Base-by-base conservation (phyloP, 2,797 vertebrate species). In the Synaphobranchus kaupii region DNA sequence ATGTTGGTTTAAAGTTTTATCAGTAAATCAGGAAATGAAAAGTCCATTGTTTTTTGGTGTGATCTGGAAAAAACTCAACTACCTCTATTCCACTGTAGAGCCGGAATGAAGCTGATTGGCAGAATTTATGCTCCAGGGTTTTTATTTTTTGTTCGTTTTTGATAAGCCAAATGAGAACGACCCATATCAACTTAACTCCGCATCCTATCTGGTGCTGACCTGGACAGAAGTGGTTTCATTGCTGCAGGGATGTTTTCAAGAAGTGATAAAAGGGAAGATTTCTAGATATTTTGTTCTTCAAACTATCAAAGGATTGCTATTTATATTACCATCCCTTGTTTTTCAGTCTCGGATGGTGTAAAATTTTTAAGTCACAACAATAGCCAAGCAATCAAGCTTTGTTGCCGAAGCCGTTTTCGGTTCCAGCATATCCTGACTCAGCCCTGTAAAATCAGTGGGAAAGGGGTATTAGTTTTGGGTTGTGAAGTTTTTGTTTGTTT, bases 1-100 rank as follows among this genome's bases (percentile, higher is more conserved):
- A 25, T 39, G 54, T 60, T 17, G 54, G 76, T 56, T 56, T 13
- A 31, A 78, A 47, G 13, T 88, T 87, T 78, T 82, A 84, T 84
- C 50, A 84, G 68, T 58, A 48, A 88, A 25, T 17, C 15, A 84
- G 39, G 39, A 39, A 39, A 39, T 39, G 39, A 84, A 87, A 66
- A 8, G 47, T 66, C 28, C 52, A 47, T 54, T 58, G 28, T 63
- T 22, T 81, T 81, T 4, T 81, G 22, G 9, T 81, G 17, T 48
- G 47, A 10, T 81, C 8, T 8, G 39, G 28, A 73, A 63, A 34
- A 73, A 13, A 44, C 1, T 39, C 22, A 81, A 25, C 73, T 78
- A 81, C 78, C 78, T 50, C 78, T 78, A 22, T 81, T 76, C n/a
- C 34, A 13, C 20, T 81, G 47, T 81, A 50, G 44, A 81, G 47